Evolutionary conservation across 2,888 invertebrate species (phyloP).

Genomic region (Thymelicus acteon): DNA sequence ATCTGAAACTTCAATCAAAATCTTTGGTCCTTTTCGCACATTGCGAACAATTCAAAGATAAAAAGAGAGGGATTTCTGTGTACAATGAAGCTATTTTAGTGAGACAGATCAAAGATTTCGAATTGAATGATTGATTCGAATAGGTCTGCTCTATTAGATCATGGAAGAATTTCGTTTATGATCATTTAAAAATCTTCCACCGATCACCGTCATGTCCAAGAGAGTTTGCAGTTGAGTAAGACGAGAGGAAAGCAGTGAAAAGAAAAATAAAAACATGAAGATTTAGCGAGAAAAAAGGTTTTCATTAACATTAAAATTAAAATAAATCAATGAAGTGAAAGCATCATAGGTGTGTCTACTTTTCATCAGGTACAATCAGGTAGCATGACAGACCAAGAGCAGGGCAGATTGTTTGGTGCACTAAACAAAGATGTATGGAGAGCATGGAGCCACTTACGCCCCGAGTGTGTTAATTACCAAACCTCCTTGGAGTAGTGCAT

Average conservation of each 20-base stretch:
- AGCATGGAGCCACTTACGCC: too few species aligned
- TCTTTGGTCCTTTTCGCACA: not conserved
- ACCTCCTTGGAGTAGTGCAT: not conserved
- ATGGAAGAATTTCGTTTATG: not conserved
- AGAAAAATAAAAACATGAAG: not conserved
- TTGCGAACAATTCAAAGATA: not conserved
- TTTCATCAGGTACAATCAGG: too few species aligned
- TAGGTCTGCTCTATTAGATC: not conserved
- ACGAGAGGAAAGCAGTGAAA: not conserved
- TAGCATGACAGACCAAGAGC: too few species aligned
- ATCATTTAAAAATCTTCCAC: conserved; percentile 2
- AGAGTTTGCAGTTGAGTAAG: not conserved
- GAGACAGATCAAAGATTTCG: conserved; percentile 9
- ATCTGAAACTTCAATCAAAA: not conserved
- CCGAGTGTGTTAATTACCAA: too few species aligned
- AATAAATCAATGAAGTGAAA: too few species aligned
- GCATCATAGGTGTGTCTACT: too few species aligned
- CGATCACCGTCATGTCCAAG: not conserved
- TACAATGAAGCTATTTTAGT: not conserved
- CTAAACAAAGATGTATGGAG: too few species aligned
- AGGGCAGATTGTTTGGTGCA: too few species aligned
- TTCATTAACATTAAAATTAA: too few species aligned
- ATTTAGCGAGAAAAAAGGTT: too few species aligned
- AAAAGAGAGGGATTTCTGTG: conserved; percentile 1
- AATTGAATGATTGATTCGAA: not conserved